Evolutionary conservation across 2,113 vertebrate genomes (phyloP), one percentile per base, ranked within the genome.

Genomic region (Caracal caracal): DNA sequence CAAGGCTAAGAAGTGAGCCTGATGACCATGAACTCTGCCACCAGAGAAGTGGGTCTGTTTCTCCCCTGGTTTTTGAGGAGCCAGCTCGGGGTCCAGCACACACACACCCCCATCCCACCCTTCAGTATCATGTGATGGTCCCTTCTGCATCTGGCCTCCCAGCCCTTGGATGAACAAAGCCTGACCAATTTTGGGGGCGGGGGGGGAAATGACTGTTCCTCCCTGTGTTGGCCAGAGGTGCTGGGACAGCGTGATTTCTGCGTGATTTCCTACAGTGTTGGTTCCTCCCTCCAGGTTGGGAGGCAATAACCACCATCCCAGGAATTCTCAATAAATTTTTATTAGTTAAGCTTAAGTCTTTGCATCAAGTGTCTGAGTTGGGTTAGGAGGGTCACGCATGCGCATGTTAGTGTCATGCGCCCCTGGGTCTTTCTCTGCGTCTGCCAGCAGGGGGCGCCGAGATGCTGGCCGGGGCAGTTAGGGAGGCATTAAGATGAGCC

Each of bases 1-100:
- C 65, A 99, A 98, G 94, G 95, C 84, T 65, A 99, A 99, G 98
- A 99, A 99, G 40, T 99, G 98, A 99, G 94, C 43, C 43, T 43
- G n/a, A 19, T 70, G 47, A 86, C 30, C 65, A n/a, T 35, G 80
- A 93, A 65, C 19, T 37, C 83, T 20, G 65, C 79, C 65, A 40
- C 40, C 22, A 40, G 86, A 75, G 71, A 96, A 71, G n/a, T 78
- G 66, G 81, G 43, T 63, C 40, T 91, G 28, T 40, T 75, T 84
- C 73, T 87, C 35, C 53, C 81, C 84, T 82, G 56, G 49, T 71
- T 43, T 84, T 90, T 15, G 37, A 96, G 85, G 91, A 93, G 43
- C 65, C 92, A 47, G 24, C 87, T 28, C 37, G 37, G 88, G 76
- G 51, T 28, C 88, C 92, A 68, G 56, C 81, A 76, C 70, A 65